Evolutionary conservation across 2,113 vertebrate genomes (phyloP).

Genomic region (Pycnonotus jocosus): DNA sequence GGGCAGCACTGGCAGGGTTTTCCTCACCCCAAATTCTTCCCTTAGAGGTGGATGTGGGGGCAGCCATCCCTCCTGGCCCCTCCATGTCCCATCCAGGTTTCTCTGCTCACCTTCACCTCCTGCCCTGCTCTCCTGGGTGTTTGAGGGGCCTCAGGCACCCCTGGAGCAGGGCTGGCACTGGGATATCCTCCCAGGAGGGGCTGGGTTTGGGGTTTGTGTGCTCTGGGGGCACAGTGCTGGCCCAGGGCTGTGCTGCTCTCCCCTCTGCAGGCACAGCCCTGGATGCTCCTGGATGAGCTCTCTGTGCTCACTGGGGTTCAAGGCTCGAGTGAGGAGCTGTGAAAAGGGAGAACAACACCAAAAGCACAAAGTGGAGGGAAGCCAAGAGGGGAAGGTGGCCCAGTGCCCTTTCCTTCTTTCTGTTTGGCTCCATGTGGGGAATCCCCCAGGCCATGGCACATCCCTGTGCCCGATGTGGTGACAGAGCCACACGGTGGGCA

Average conservation of each 20-base stretch:
- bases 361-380: background rate
- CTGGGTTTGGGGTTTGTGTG: background rate
- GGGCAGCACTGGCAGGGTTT: fast-evolving
- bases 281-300: background rate
- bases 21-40: background rate
- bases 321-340: background rate
- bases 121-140: fast-evolving
- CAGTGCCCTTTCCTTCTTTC: background rate
- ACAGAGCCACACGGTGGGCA: fast-evolving
- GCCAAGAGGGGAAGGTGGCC: background rate
- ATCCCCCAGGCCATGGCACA: background rate
- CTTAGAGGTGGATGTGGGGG: fast-evolving
- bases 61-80: background rate
- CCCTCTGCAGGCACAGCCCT: fast-evolving
- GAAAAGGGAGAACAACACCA: background rate
- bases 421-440: background rate
- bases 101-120: background rate
- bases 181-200: fast-evolving
- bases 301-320: background rate
- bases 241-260: background rate
- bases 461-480: background rate
- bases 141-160: fast-evolving
- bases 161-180: background rate
- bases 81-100: fast-evolving
- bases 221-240: background rate